These are phyloP conservation scores for Butorides virescens DNA, from an alignment of 2,113 vertebrate genomes.

Conservation along the genomic window DNA sequence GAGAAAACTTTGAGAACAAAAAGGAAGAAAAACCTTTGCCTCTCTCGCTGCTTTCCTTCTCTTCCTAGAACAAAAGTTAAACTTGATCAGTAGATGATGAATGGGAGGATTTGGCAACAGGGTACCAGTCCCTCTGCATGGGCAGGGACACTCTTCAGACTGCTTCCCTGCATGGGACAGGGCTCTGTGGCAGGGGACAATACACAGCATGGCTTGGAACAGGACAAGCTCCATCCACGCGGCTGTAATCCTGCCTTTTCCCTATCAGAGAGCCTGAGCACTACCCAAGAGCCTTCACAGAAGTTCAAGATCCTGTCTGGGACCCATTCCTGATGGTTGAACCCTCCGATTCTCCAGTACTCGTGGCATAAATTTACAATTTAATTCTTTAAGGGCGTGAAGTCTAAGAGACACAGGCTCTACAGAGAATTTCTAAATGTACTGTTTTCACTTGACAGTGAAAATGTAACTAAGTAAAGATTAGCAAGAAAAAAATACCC, in stretches of 20 bases:
- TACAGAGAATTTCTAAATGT: not conserved
- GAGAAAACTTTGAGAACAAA: not conserved
- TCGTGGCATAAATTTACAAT: not conserved
- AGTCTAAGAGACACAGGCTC: not conserved
- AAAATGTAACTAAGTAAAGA: conserved; percentile 18
- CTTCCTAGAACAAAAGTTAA: not conserved
- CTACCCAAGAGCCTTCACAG: not conserved
- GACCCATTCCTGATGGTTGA: not conserved
- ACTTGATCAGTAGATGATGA: not conserved
- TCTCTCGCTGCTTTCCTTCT: not conserved
- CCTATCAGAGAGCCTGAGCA: not conserved
- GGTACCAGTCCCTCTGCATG: not conserved
- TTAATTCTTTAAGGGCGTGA: not conserved
- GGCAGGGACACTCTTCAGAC: not conserved
- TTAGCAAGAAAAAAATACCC: not conserved
- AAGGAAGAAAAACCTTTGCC: not conserved
- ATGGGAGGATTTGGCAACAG: not conserved
- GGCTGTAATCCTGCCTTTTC: not conserved
- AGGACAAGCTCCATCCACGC: not conserved
- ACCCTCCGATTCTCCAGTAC: not conserved
- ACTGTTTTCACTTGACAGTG: not conserved
- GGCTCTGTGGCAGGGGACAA: not conserved
- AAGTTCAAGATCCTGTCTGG: not conserved
- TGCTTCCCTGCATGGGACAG: not conserved
- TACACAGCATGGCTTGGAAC: not conserved